Evolutionary conservation across 2,113 vertebrate species (phyloP).

Genomic region (Actenoides hombroni): DNA sequence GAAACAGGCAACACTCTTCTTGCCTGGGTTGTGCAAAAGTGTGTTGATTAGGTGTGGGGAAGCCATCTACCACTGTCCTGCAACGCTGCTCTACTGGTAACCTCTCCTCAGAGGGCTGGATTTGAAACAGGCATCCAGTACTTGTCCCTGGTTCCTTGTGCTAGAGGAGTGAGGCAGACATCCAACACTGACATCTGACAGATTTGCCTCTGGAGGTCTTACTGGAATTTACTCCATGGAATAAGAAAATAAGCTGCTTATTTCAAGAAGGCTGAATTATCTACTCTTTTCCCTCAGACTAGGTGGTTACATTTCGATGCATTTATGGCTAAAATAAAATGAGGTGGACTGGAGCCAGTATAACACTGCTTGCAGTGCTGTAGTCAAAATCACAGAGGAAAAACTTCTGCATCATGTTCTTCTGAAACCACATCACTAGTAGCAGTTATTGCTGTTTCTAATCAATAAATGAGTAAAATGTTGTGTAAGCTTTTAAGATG

Average conservation of each 20-base stretch:
- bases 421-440: background rate
- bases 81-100: rapidly evolving
- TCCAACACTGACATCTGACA: background rate
- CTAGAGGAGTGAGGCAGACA: background rate
- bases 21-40: background rate
- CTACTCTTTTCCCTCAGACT: background rate
- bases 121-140: background rate
- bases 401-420: background rate
- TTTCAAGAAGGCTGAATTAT: background rate
- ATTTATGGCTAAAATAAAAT: background rate
- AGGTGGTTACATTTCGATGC: background rate
- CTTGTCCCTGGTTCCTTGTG: background rate
- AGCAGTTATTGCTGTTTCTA: background rate
- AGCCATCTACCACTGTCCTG: background rate
- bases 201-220: background rate
- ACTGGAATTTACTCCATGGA: background rate
- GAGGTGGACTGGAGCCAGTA: background rate
- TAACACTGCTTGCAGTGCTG: background rate
- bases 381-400: background rate
- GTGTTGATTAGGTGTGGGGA: background rate
- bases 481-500: background rate
- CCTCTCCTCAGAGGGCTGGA: background rate
- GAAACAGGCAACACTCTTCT: background rate
- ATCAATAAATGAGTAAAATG: background rate
- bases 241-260: background rate